phyloP scores from a whole-genome alignment of 2,888 invertebrate genomes.

The Camponotus fellah region DNA sequence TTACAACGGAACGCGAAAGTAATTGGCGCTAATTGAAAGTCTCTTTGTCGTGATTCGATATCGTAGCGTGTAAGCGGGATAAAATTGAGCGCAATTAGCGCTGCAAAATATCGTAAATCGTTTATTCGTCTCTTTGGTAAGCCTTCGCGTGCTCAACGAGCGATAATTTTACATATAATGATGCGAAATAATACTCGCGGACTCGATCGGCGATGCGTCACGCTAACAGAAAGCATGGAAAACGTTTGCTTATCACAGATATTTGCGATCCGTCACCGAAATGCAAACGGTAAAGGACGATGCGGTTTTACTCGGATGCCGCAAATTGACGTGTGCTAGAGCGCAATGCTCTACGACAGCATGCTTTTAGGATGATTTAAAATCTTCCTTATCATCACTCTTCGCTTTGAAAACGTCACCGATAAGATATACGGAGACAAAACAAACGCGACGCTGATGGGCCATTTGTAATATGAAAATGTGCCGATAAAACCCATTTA shows the following conservation, averaged over 20 bases:
- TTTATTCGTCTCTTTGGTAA: neutral
- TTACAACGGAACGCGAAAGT: constrained; percentile 18
- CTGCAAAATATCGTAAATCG: neutral
- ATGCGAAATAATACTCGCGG: constrained; percentile 14
- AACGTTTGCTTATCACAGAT: constrained; percentile 51
- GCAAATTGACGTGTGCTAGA: constrained; percentile 50
- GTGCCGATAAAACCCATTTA: constrained; percentile 6
- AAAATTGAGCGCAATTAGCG: constrained; percentile 57
- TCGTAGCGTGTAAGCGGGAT: constrained; percentile 9
- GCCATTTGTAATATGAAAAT: constrained; percentile 23
- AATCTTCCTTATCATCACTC: constrained; percentile 54
- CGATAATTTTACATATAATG: constrained; percentile 33
- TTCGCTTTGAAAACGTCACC: constrained; percentile 39
- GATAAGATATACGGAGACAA: constrained; percentile 20
- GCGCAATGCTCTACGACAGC: constrained; percentile 40
- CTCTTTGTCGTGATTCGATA: constrained; percentile 31
- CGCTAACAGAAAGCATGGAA: constrained; percentile 38
- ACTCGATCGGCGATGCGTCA: constrained; percentile 8
- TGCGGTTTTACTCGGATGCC: constrained; percentile 37
- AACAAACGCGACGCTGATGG: constrained; percentile 13
- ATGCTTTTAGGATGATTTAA: constrained; percentile 55
- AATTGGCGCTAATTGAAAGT: constrained; percentile 43
- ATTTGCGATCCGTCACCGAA: constrained; percentile 49
- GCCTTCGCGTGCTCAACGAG: neutral
- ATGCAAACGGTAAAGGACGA: constrained; percentile 48